Base-by-base conservation (phyloP, 2,888 invertebrate genomes). In the Microctonus hyperodae region DNA sequence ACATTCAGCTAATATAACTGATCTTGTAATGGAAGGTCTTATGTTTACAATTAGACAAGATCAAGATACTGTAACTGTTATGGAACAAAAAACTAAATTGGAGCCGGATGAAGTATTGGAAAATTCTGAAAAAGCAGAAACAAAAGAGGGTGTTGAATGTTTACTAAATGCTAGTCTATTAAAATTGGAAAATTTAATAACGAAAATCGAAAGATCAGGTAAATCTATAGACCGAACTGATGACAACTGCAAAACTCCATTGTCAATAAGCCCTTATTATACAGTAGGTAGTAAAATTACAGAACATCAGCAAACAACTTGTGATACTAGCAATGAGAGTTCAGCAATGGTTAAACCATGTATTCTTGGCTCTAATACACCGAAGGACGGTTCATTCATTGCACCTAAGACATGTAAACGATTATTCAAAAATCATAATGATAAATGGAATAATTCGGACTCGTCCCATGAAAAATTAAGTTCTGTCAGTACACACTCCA, bases 11-110 rank as follows among this genome's bases (percentile, higher is more conserved):
- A 74, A 83, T 57, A 83, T 83, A 64, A 83, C 83, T 1, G 79
- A 83, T 69, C 74, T 81, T 58, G 82, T 83, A n/a, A 83, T 83
- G 83, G 81, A 83, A 61, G 83, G 83, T 13, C 65, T 81, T n/a
- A 83, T 83, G 83, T 81, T 83, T 31, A 83, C 83, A 0, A 81
- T 83, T 25, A 75, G 80, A 13, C 81, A 83, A 48, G 82, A 79
- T 25, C 72, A 78, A 40, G 80, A 81, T 28, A 78, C 76, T 9
- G 76, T 83, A 0, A 79, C 79, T 6, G 81, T 83, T 5, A 78
- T 82, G 23, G 83, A 83, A 62, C 82, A 83, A 57, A 82, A 78
- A 51, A 83, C 83, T 0, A 81, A 83, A 69, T 73, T 81, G 4
- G 82, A 82, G 53, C 59, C 81, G 7, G 83, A 83, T 48, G 83